These are phyloP conservation scores for Hemicrepidius hirtus DNA, from an alignment of 2,888 invertebrate species.

Conservation along the genomic window DNA sequence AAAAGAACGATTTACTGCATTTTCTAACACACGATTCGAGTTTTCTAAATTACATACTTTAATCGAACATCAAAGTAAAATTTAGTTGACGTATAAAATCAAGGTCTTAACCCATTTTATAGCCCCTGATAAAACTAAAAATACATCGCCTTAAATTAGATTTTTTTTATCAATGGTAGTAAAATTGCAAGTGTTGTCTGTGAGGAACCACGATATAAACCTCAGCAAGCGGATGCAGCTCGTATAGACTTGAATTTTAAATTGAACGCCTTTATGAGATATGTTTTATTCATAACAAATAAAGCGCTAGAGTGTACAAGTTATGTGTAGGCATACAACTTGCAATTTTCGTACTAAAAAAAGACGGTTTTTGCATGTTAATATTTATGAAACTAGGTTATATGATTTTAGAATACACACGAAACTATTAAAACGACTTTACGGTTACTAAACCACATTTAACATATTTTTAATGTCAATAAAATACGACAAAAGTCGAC, in stretches of 20 bases:
- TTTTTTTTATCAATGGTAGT: background rate
- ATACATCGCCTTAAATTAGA: constrained; percentile 1
- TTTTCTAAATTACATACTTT: background rate
- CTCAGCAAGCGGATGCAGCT: constrained; percentile 15
- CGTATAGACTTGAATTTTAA: constrained; percentile 23
- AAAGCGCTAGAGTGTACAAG: constrained; percentile 9
- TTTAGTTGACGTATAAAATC: constrained; percentile 3
- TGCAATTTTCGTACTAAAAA: constrained; percentile 13
- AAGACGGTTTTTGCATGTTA: constrained; percentile 1
- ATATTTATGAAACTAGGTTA: background rate
- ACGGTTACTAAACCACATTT: constrained; percentile 7
- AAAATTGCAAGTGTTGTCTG: background rate
- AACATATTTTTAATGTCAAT: background rate
- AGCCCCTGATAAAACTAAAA: constrained; percentile 1
- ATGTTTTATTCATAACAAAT: constrained; percentile 30
- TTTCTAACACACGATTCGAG: too few relatives aligned
- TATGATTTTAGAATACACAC: constrained; percentile 11
- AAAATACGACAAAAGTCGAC: constrained; percentile 6
- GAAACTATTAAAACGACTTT: constrained; percentile 10
- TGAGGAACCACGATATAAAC: constrained; percentile 12
- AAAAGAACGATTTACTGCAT: too few relatives aligned
- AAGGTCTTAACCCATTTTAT: background rate
- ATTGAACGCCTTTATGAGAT: constrained; percentile 20
- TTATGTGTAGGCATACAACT: background rate
- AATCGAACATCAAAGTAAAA: background rate